phyloP scores from a whole-genome alignment of 1,140 invertebrate genomes.

The Drosophila santomea region DNA sequence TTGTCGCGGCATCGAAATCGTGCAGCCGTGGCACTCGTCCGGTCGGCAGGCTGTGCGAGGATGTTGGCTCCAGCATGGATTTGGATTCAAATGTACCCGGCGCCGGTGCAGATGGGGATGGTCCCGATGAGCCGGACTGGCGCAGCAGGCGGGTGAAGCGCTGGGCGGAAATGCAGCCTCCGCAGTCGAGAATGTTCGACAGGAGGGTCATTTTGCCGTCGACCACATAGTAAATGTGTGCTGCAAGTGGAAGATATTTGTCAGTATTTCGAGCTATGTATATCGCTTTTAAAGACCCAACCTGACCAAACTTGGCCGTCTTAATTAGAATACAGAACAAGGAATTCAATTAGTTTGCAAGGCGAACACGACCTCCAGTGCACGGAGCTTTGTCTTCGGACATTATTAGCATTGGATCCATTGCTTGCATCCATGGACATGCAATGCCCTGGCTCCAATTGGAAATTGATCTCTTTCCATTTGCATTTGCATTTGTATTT shows the following conservation, averaged over 20 bases:
- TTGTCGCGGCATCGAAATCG: constrained; percentile 14
- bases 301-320: too few relatives aligned
- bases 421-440: not conserved
- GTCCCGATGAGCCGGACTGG: constrained; percentile 14
- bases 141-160: constrained; percentile 23
- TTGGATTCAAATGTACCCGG: not conserved
- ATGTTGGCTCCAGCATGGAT: constrained; percentile 43
- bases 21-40: constrained; percentile 8
- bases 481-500: not conserved
- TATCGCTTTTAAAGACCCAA: too few relatives aligned
- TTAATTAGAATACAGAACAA: too few relatives aligned
- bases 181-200: constrained; percentile 14
- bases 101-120: not conserved
- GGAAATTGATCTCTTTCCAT: constrained; percentile 12
- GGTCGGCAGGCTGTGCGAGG: constrained; percentile 10
- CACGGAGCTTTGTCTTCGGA: constrained; percentile 1
- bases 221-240: constrained; percentile 18
- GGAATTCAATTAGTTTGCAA: not conserved
- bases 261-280: not conserved
- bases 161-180: constrained; percentile 23
- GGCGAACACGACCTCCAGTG: not conserved
- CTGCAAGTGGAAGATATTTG: not conserved
- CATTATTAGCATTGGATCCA: not conserved
- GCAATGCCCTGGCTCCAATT: not conserved
- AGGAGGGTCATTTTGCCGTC: constrained; percentile 36